These are phyloP conservation scores for Baryphthengus martii DNA, from an alignment of 2,113 vertebrate species.

Conservation along the genomic window DNA sequence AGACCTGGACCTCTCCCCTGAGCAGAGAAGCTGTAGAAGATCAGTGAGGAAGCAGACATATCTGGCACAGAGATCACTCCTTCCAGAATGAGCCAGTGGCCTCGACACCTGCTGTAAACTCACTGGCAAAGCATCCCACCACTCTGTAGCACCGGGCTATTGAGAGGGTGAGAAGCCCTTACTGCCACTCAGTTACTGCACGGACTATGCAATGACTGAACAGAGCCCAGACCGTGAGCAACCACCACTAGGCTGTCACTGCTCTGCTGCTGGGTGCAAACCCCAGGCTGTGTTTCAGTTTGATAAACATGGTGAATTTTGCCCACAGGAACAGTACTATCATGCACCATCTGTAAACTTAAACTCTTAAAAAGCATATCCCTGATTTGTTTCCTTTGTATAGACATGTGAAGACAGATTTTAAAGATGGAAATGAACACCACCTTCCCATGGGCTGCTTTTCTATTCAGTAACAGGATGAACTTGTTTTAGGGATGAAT, in stretches of 20 bases:
- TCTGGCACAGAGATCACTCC: neutral
- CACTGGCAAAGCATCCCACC: neutral
- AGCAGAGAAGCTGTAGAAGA: neutral
- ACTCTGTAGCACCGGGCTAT: neutral
- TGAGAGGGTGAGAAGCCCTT: neutral
- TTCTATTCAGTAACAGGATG: neutral
- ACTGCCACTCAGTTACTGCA: neutral
- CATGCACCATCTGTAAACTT: neutral
- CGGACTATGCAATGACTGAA: too few species aligned
- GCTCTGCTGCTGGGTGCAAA: neutral
- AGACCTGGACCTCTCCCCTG: neutral
- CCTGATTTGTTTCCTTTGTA: neutral
- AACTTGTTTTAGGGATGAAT: slow-evolving; percentile 27
- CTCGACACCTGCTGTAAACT: neutral
- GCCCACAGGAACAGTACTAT: neutral
- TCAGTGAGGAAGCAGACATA: neutral
- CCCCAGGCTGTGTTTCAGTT: neutral
- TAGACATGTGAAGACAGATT: neutral
- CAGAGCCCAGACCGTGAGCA: neutral
- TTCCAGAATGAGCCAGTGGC: neutral
- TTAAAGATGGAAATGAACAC: neutral
- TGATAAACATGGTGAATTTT: neutral
- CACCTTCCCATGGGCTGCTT: neutral
- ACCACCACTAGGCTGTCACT: fast-evolving
- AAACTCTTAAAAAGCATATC: neutral